Evolutionary conservation across 2,797 vertebrate species (phyloP).

Genomic region (Intellagama lesueurii): DNA sequence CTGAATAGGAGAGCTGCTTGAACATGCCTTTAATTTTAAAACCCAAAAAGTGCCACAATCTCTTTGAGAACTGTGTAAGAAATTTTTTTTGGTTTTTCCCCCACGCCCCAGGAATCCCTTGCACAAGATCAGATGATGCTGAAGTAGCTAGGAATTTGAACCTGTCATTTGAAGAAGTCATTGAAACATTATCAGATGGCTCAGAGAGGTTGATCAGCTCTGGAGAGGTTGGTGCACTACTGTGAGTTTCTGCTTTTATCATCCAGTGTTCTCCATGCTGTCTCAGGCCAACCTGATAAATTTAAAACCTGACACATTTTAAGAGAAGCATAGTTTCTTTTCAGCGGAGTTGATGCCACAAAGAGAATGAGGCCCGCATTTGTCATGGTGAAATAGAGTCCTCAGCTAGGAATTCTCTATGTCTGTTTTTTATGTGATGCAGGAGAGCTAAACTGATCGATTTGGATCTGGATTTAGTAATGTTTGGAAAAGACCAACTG

Average conservation of each 20-base stretch:
- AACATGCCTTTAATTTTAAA: not conserved
- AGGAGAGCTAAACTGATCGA: too few relatives aligned
- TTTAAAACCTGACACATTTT: not conserved
- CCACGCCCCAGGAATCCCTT: conserved; percentile 85
- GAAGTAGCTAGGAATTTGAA: conserved; percentile 82
- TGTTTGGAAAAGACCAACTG: too few relatives aligned
- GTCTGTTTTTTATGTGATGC: too few relatives aligned
- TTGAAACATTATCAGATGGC: conserved; percentile 80
- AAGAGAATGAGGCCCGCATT: not conserved
- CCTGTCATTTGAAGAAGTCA: conserved; percentile 83
- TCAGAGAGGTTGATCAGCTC: conserved; percentile 87
- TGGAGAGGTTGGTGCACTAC: conserved; percentile 82
- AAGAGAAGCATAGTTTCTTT: too few relatives aligned
- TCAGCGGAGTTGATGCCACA: too few relatives aligned
- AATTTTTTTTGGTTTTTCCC: not conserved
- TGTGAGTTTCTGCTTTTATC: conserved; percentile 26
- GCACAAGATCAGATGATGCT: conserved; percentile 83
- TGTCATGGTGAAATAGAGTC: too few relatives aligned
- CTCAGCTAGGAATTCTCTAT: too few relatives aligned
- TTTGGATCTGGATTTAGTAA: too few relatives aligned
- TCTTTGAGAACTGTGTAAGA: not conserved
- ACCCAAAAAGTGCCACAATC: not conserved
- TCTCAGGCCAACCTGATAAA: not conserved
- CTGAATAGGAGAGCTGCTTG: not conserved
- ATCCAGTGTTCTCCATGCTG: not conserved